Conservation (phyloP, 1,140 invertebrate species). For the Drosophila virilis region DNA sequence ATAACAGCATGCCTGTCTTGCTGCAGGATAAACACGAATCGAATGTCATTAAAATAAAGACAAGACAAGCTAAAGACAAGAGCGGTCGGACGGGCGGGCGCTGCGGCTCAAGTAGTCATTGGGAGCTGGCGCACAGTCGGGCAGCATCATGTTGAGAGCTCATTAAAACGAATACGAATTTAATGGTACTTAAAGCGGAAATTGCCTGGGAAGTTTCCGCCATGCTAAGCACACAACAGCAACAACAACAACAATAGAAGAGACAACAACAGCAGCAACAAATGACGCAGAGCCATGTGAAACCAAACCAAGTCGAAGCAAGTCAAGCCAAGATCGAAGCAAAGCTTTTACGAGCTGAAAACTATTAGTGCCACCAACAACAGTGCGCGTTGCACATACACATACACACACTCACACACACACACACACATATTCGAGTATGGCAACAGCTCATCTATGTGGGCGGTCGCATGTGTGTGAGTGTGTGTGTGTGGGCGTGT, state of each 20-base stretch:
- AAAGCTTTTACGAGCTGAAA: conserved; percentile 77
- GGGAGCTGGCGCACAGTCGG: not conserved
- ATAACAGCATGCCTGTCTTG: conserved; percentile 42
- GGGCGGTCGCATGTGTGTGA: not conserved
- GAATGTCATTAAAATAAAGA: conserved; percentile 78
- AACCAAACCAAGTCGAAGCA: conserved; percentile 24
- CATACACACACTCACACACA: conserved; percentile 25
- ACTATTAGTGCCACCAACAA: conserved; percentile 72
- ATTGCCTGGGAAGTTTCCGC: conserved; percentile 83
- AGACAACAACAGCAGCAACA: conserved; percentile 28
- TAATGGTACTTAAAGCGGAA: conserved; percentile 84
- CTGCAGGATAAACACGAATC: conserved; percentile 58
- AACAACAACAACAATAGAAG: conserved; percentile 23
- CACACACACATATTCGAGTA: conserved; percentile 1
- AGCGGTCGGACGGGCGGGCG: not conserved
- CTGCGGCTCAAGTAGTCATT: not conserved
- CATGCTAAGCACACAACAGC: conserved; percentile 62
- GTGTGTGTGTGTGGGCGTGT: conserved; percentile 17
- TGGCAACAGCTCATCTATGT: conserved; percentile 32
- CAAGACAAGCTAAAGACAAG: conserved; percentile 4
- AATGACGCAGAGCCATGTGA: conserved; percentile 7
- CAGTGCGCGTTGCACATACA: conserved; percentile 24
- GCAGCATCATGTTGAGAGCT: conserved; percentile 82
- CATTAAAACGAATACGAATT: conserved; percentile 84
- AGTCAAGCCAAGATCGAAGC: conserved; percentile 63